phyloP scores from a whole-genome alignment of 64 coral and sea anemone genomes.

The Hydrozoanthus tunicans region DNA sequence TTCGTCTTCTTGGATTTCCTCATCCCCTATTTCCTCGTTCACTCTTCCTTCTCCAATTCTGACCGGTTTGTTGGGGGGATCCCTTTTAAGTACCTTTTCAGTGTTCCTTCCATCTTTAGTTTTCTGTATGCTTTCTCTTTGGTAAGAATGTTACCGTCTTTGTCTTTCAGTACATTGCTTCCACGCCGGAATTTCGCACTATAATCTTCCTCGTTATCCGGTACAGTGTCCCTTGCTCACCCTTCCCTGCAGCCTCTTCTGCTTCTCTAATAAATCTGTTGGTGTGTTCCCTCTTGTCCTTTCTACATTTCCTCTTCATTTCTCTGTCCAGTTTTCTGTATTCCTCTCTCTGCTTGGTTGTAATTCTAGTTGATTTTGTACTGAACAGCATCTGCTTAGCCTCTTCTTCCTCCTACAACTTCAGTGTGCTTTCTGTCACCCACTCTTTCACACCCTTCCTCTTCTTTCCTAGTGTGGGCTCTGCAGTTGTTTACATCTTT shows the following conservation, averaged over 20 bases:
- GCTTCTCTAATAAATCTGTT: background rate
- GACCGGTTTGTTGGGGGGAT: background rate
- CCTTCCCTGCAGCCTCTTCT: conserved; percentile 2
- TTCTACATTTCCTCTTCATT: conserved; percentile 12
- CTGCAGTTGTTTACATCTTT: background rate
- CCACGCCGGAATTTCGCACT: background rate
- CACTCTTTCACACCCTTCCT: background rate
- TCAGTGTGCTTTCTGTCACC: background rate
- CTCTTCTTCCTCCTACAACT: background rate
- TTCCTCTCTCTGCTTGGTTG: conserved; percentile 11
- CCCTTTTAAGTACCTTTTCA: background rate
- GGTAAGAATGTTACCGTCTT: background rate
- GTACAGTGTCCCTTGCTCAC: conserved; percentile 22
- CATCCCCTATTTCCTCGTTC: background rate
- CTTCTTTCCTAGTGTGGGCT: background rate
- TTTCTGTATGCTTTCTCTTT: background rate
- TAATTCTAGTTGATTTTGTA: conserved; percentile 6
- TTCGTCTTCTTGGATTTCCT: background rate
- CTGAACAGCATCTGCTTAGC: background rate
- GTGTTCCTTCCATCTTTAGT: background rate
- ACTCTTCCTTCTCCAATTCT: conserved; percentile 1
- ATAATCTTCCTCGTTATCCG: background rate
- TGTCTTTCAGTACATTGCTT: conserved; percentile 1
- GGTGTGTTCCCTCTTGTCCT: conserved; percentile 1
- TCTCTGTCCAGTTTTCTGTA: conserved; percentile 2